Conservation (phyloP, 2,113 vertebrate genomes). For the Tachuris rubrigastra region DNA sequence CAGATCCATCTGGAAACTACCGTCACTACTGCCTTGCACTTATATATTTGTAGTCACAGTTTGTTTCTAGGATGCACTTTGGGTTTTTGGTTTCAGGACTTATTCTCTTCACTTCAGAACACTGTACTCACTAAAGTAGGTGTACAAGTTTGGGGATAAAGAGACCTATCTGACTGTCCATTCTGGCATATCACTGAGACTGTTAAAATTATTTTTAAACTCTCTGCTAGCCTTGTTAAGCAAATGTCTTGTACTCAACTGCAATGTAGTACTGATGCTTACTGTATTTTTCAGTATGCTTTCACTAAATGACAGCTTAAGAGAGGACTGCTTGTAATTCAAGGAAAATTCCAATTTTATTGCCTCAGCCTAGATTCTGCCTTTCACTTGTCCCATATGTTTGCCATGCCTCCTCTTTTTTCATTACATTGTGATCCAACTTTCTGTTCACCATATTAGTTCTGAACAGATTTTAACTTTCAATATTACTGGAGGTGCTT, state of each 20-base stretch:
- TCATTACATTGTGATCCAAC: not conserved
- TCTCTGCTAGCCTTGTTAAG: not conserved
- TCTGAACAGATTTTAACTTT: not conserved
- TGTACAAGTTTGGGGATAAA: not conserved
- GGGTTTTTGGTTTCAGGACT: not conserved
- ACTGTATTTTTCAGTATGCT: not conserved
- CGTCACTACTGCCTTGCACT: not conserved
- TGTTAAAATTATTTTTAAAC: not conserved
- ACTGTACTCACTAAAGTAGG: not conserved
- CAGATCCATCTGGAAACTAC: not conserved
- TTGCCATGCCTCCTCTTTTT: not conserved
- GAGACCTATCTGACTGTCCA: not conserved
- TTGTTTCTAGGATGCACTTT: not conserved
- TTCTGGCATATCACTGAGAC: not conserved
- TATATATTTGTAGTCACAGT: not conserved
- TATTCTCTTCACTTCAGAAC: not conserved
- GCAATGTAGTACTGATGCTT: not conserved
- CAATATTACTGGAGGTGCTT: not conserved
- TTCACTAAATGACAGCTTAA: not conserved
- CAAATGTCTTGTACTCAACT: not conserved
- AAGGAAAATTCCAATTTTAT: not conserved
- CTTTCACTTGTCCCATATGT: not conserved
- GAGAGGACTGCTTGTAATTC: not conserved
- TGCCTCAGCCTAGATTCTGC: not conserved
- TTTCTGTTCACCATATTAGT: not conserved